These are phyloP conservation scores for Accipiter virgatus DNA, from an alignment of 2,113 vertebrate species.

Conservation along the genomic window DNA sequence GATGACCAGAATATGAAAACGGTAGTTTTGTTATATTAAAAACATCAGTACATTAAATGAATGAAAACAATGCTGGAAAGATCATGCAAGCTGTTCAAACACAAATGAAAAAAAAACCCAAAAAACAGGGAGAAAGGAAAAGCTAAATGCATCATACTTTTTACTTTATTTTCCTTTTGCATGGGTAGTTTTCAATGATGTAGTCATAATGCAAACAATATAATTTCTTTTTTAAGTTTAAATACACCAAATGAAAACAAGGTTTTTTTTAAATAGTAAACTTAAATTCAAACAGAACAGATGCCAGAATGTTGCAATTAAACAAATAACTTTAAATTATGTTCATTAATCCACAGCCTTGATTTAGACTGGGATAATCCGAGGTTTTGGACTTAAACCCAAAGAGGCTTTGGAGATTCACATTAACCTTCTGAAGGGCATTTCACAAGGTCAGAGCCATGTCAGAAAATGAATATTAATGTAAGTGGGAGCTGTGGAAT, in stretches of 20 bases:
- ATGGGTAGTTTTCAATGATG: neutral
- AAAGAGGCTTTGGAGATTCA: constrained; percentile 59
- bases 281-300: neutral
- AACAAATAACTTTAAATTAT: constrained; percentile 59
- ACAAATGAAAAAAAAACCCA: neutral
- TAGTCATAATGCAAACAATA: neutral
- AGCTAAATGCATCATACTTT: neutral
- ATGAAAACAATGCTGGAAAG: neutral
- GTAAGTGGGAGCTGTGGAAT: neutral
- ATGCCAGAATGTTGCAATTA: constrained; percentile 49
- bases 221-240: neutral
- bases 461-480: constrained; percentile 15
- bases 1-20: neutral
- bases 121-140: neutral
- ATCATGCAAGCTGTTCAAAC: neutral
- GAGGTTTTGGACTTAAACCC: constrained; percentile 59
- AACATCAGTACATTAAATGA: neutral
- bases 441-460: constrained; percentile 4
- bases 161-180: neutral
- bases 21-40: neutral
- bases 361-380: constrained; percentile 59
- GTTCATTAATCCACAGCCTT: constrained; percentile 58
- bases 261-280: neutral
- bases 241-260: neutral
- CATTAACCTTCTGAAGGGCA: constrained; percentile 60